Evolutionary conservation across 2,797 vertebrate species (phyloP).

Genomic region (Hipposideros larvatus): DNA sequence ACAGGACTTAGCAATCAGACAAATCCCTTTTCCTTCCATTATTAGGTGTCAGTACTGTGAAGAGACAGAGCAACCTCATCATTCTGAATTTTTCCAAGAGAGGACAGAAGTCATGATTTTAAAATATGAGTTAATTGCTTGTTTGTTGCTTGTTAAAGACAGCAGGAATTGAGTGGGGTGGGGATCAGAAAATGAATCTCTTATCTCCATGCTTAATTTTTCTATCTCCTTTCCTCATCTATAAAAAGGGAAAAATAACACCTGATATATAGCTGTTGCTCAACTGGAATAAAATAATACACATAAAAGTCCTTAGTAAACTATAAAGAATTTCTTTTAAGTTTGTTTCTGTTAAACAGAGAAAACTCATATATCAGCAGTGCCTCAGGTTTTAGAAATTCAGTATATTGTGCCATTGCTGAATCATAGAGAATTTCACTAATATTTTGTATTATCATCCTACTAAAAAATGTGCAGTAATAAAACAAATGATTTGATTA

Average conservation of each 20-base stretch:
- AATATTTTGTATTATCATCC: conserved; percentile 45
- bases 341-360: not conserved
- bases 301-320: conserved; percentile 1
- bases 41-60: not conserved
- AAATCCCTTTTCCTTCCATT: not conserved
- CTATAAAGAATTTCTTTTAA: not conserved
- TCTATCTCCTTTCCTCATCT: conserved; percentile 6
- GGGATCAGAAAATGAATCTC: not conserved
- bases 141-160: conserved; percentile 42
- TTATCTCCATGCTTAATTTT: not conserved
- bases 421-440: conserved; percentile 53
- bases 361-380: not conserved
- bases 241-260: not conserved
- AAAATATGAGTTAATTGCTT: not conserved
- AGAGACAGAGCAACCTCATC: not conserved
- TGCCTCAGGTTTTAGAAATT: not conserved
- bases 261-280: not conserved
- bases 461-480: conserved; percentile 63
- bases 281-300: not conserved
- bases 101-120: not conserved
- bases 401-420: not conserved
- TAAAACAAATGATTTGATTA: not conserved
- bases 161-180: not conserved
- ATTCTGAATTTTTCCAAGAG: not conserved
- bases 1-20: not conserved